phyloP scores from a whole-genome alignment of 2,888 invertebrate genomes.

The Conchocele bisecta region DNA sequence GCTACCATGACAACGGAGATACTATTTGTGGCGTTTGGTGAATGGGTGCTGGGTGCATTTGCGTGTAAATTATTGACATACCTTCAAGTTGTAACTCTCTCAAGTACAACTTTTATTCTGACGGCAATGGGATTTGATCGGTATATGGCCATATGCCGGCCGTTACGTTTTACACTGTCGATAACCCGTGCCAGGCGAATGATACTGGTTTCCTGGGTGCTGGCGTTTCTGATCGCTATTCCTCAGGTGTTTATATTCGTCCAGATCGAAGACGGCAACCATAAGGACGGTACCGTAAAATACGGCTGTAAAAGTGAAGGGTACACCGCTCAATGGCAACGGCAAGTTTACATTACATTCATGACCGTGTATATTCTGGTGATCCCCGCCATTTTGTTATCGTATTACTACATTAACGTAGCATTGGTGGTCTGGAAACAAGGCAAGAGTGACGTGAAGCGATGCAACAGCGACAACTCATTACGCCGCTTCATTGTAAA shows the following conservation, averaged over 20 bases:
- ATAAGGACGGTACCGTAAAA: constrained; percentile 77
- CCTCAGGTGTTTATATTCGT: constrained; percentile 83
- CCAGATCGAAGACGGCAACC: constrained; percentile 76
- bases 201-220: constrained; percentile 81
- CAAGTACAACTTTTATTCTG: constrained; percentile 83
- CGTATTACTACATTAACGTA: constrained; percentile 83
- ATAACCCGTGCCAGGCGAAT: constrained; percentile 79
- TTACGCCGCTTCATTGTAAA: constrained; percentile 63
- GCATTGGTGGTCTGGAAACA: constrained; percentile 82
- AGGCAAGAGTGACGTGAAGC: constrained; percentile 64
- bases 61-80: constrained; percentile 82
- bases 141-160: constrained; percentile 82
- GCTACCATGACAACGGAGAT: constrained; percentile 84
- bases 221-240: constrained; percentile 81
- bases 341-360: constrained; percentile 83
- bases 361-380: constrained; percentile 82
- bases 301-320: constrained; percentile 81
- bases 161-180: constrained; percentile 78
- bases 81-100: constrained; percentile 82
- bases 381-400: constrained; percentile 82
- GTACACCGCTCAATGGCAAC: constrained; percentile 83
- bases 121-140: constrained; percentile 83
- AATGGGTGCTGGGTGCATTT: constrained; percentile 83
- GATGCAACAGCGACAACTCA: constrained; percentile 39
- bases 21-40: constrained; percentile 82